A percentile compares a stretch with the other conserved stretches of the same genome.
Conservation (phyloP, 2,797 vertebrate species). For the Tapirus indicus region DNA sequence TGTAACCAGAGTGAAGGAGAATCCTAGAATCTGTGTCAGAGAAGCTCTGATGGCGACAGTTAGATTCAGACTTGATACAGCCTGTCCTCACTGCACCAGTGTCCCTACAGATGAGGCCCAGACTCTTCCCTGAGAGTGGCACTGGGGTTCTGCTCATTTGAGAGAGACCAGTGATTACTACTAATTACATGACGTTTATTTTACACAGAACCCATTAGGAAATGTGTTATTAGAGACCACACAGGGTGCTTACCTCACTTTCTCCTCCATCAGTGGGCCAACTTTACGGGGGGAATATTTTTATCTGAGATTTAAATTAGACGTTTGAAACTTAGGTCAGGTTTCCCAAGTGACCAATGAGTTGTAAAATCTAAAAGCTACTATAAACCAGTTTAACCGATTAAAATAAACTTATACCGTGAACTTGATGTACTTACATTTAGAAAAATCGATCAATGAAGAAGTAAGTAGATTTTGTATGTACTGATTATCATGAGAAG, state of each 20-base stretch:
- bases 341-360: not conserved
- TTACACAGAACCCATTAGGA: no score
- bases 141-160: fast-evolving
- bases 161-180: not conserved
- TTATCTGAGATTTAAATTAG: not conserved
- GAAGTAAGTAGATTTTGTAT: no score
- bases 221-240: not conserved
- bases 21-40: not conserved
- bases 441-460: not conserved
- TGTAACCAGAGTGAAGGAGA: not conserved
- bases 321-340: not conserved
- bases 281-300: not conserved
- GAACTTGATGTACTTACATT: not conserved
- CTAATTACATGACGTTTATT: fast-evolving
- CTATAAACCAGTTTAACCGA: not conserved
- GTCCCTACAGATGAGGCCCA: not conserved
- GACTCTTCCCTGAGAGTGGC: not conserved
- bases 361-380: not conserved
- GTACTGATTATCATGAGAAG: fast-evolving
- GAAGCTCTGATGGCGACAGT: no score
- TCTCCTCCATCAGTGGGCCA: not conserved
- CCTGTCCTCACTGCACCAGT: not conserved
- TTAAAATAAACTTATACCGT: not conserved
- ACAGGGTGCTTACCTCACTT: fast-evolving
- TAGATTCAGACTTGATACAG: not conserved